Conservation (phyloP, 2,888 invertebrate genomes). For the Hyposoter didymator region DNA sequence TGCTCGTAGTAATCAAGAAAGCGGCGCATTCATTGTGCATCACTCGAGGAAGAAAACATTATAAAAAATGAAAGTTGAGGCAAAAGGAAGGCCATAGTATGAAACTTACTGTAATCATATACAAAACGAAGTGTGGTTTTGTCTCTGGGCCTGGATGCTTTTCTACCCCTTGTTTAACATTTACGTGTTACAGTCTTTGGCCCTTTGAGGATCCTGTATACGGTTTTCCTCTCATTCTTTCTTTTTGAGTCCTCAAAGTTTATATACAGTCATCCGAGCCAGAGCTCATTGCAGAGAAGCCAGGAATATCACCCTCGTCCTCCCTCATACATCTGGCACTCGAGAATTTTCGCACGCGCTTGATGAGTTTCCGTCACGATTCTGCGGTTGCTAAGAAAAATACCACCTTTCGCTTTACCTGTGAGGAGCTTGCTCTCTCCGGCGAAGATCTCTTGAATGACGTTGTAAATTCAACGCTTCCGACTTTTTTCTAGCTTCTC, state of each 20-base stretch:
- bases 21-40: conserved; percentile 28
- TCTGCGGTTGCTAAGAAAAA: conserved; percentile 70
- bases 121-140: conserved; percentile 71
- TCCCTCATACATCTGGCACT: conserved; percentile 66
- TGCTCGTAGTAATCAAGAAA: conserved; percentile 34
- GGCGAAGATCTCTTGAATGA: conserved; percentile 61
- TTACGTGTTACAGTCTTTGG: conserved; percentile 44
- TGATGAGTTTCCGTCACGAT: conserved; percentile 81
- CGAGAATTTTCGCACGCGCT: conserved; percentile 79
- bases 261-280: conserved; percentile 21
- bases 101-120: conserved; percentile 63
- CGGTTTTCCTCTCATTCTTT: conserved; percentile 50
- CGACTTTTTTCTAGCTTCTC: background rate
- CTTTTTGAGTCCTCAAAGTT: conserved; percentile 40
- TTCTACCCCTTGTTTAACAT: conserved; percentile 57
- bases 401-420: conserved; percentile 58
- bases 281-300: conserved; percentile 65
- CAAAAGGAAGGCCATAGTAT: conserved; percentile 22
- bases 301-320: conserved; percentile 44
- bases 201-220: conserved; percentile 46
- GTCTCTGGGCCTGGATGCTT: conserved; percentile 65
- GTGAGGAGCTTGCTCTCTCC: conserved; percentile 69
- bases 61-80: conserved; percentile 32
- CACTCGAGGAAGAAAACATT: conserved; percentile 24
- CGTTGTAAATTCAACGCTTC: conserved; percentile 35